Evolutionary conservation across 92 coral and sea anemone species (phyloP).

Genomic region (Phenganax subtilis): DNA sequence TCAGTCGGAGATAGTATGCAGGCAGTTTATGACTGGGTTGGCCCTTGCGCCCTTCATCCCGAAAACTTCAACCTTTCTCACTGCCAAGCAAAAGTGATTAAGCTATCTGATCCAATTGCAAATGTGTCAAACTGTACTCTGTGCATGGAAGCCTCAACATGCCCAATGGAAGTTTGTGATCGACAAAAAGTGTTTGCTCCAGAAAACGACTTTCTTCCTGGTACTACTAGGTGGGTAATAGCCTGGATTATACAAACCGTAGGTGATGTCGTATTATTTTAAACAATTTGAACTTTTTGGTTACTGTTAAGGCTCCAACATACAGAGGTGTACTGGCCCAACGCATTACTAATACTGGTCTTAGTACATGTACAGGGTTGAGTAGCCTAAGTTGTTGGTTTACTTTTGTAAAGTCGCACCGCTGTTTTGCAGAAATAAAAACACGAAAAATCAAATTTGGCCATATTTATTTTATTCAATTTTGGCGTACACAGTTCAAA

Average conservation of each 20-base stretch:
- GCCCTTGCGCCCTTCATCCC: slow-evolving; percentile 38
- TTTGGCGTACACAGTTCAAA: not conserved
- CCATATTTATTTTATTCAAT: not conserved
- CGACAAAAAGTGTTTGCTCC: slow-evolving; percentile 22
- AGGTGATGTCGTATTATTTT: not conserved
- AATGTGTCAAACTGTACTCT: slow-evolving; percentile 35
- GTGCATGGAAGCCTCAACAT: slow-evolving; percentile 34
- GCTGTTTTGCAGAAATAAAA: not conserved
- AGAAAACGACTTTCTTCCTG: slow-evolving; percentile 37
- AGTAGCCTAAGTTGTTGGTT: not conserved
- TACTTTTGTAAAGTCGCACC: not conserved
- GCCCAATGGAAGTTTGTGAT: slow-evolving; percentile 26
- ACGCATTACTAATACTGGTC: not conserved
- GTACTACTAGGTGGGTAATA: not conserved
- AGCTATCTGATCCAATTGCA: slow-evolving; percentile 28
- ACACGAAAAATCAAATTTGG: not conserved
- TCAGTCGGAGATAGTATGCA: slow-evolving; percentile 37
- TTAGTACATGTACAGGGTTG: not conserved
- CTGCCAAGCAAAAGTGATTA: slow-evolving; percentile 30
- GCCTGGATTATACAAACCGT: not conserved
- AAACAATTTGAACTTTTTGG: not conserved
- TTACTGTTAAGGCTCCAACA: not conserved
- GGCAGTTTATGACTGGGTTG: slow-evolving; percentile 57
- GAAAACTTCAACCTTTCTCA: slow-evolving; percentile 40
- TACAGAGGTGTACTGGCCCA: not conserved